phyloP scores from a whole-genome alignment of 2,888 invertebrate species.

The Stomorhina lunata region DNA sequence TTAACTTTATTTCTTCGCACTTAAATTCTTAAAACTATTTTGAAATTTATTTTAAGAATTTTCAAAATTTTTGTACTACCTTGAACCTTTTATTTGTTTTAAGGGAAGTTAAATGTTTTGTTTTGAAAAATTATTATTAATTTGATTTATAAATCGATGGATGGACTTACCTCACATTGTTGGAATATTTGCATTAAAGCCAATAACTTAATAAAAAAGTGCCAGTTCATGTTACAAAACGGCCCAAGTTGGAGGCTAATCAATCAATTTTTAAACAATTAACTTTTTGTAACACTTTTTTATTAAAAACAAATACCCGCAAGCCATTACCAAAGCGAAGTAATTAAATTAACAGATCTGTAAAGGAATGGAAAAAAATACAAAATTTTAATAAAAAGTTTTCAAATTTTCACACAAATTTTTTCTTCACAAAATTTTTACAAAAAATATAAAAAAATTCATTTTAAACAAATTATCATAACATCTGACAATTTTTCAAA shows the following conservation, averaged over 20 bases:
- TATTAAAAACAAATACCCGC: slow-evolving; percentile 17
- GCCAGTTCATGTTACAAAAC: slow-evolving; percentile 65
- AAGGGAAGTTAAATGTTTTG: background rate
- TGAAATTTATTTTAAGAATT: background rate
- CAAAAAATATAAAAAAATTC: too few relatives aligned
- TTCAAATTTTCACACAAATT: too few relatives aligned
- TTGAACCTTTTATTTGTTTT: background rate
- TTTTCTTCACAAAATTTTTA: too few relatives aligned
- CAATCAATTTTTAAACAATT: slow-evolving; percentile 55
- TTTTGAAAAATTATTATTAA: background rate
- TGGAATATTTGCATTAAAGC: slow-evolving; percentile 73
- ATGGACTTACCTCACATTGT: slow-evolving; percentile 73
- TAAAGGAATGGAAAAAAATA: slow-evolving; percentile 32
- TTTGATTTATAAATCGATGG: background rate
- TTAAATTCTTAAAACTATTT: background rate
- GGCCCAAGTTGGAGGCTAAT: slow-evolving; percentile 32
- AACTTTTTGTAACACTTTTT: slow-evolving; percentile 25
- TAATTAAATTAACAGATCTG: slow-evolving; percentile 32
- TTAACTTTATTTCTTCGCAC: too few relatives aligned
- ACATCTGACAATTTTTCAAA: too few relatives aligned
- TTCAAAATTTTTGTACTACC: background rate
- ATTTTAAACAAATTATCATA: background rate
- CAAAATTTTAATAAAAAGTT: background rate
- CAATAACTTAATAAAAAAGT: slow-evolving; percentile 69
- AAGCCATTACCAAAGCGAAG: slow-evolving; percentile 49